Evolutionary conservation across 2,113 vertebrate genomes (phyloP), one percentile per base, ranked within the genome.

Genomic region (Sprattus sprattus): DNA sequence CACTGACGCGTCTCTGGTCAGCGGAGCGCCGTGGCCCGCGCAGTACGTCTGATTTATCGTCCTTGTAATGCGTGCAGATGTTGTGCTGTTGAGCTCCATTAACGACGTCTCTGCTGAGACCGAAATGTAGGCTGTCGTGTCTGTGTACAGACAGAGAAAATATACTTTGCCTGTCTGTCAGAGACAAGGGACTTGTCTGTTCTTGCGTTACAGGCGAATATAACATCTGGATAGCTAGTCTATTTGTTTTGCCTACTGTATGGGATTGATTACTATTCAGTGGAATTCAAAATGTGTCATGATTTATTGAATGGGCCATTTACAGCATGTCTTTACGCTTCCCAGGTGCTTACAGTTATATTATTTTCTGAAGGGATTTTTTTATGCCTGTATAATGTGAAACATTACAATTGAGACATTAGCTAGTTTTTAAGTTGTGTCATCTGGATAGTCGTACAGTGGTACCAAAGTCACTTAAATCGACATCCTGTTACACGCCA

Each of bases 101-200:
- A 78, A 78, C 28, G 16, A 78, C 39, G 25, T 39, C 25, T 32
- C 64, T 71, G 25, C 28, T 32, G 64, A 28, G 25, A 13, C 25
- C 25, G 11, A 71, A 32, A 32, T 25, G 8, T 28, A 39, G 71
- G 13, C 28, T 32, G 15, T 78, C 13, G 13, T 32, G 13, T 78
- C 71, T 10, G 9, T 28, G 22, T 64, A n/a, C 22, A 64, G 60
- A 39, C 71, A 78, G 71, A 78, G 32, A 78, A 78, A 78, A 78
- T 78, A 78, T 78, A 78, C 71, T 78, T 32, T 6, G 9, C 25
- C 25, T 78, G 71, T 78, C 71, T 78, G 71, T 78, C 71, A 39
- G 25, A 39, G 67, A 5, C 2, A 11, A 78, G 11, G 13, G 71
- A 22, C 10, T 15, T 39, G 71, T 3, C 71, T 15, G 22, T 67